Evolutionary conservation across 2,113 vertebrate genomes (phyloP), one percentile per base, ranked within the genome.

Genomic region (Numenius arquata): DNA sequence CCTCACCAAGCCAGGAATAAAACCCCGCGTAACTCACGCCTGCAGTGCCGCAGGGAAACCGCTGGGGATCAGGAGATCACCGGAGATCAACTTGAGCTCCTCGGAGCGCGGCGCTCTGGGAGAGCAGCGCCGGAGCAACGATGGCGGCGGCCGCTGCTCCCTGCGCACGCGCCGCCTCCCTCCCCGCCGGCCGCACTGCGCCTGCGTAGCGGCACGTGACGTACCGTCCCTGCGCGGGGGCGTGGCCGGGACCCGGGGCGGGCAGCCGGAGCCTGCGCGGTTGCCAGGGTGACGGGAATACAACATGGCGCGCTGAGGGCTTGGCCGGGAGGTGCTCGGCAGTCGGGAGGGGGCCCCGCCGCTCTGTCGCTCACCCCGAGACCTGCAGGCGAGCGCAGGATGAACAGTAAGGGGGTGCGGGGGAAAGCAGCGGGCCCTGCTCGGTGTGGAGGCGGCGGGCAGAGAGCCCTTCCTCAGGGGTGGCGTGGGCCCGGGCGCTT

Each of bases 241-340:
- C 34, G 9, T n/a, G 12, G 34, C 23, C 4, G n/a, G 9, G 6
- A 23, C 22, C 17, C 6, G 17, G 43, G 23, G 63, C n/a, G 71
- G 62, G 66, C 10, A 27, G 26, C 19, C 1, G 17, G 72, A 2
- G 74, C 71, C 55, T 95, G 88, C 19, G 96, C 89, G 95, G 98
- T 98, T 98, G 97, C 98, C 96, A 93, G 74, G 98, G 98, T 62
- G 95, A 98, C 97, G n/a, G 73, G 67, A 53, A 96, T 12, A 96
- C 98, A 98, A 96, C 95, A 97, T 97, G 98, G 97, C 97, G 95
- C 65, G 26, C 22, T 88, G 81, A 70, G 71, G 56, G 95, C 61
- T 41, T 47, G 74, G 18, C 63, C 7, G 67, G 71, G 40, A 11
- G 30, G 56, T 18, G 23, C 14, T 79, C 15, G 56, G 74, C 36